Base-by-base conservation (phyloP, 2,113 vertebrate species). In the Apus apus region DNA sequence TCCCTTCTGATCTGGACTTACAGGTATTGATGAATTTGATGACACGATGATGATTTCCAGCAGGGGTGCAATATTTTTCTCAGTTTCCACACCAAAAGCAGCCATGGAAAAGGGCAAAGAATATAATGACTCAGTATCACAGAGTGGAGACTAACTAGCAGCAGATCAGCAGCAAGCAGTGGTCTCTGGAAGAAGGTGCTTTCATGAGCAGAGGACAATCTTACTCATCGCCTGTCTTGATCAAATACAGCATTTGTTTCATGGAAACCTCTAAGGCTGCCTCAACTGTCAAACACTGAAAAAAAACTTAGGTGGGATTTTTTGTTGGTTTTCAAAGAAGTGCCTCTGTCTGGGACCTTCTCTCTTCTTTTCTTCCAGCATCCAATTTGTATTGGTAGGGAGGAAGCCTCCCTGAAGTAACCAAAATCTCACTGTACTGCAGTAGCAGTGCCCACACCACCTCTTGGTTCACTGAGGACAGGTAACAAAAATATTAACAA, bases 91-190 rank as follows among this genome's bases (percentile, higher is more conserved):
- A 90, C 88, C 80, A 94, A 92, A 96, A 89, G 20, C 70, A 92
- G 72, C 65, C 77, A 86, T 84, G 90, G 92, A 95, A 96, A 97
- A 97, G 72, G 80, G 65, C 66, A 90, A 95, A 95, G 53, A 91
- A 92, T 92, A 92, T 71, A 86, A 94, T 96, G 90, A 96, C 76
- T 96, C 92, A 96, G 65, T 83, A 88, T 79, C 92, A 95, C 36
- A 92, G 88, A 79, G 65, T 8, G 54, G 92, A 95, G 88, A 87
- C 93, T 94, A 92, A 94, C 93, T 72, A 95, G 86, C 92, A 92
- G 83, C 93, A 96, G 90, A 90, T 92, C 62, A 87, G 92, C 83
- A 93, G 36, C 88, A 90, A 75, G 53, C 68, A 96, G 66, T 88
- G 73, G 85, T 87, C 92, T 92, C 76, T 96, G 92, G 92, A 95